Percentiles rank a stretch among this genome's conserved stretches.
phyloP scores from a whole-genome alignment of 2,888 invertebrate species.

The Phengaris alcon region DNA sequence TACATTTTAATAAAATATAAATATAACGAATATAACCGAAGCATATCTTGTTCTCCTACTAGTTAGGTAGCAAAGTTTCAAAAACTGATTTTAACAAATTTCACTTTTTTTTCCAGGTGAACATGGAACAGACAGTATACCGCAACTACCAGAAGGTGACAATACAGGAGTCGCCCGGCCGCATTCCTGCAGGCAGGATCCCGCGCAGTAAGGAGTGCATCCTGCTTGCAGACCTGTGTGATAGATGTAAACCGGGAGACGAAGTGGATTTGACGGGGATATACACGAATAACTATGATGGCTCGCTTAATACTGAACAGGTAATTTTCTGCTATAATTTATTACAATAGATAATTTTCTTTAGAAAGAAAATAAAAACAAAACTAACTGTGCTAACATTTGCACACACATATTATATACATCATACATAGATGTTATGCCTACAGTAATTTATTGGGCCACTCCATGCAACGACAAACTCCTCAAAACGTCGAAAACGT shows the following conservation, averaged over 20 bases:
- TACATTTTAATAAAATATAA: no score
- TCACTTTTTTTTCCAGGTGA: slow-evolving; percentile 81
- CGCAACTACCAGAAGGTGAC: slow-evolving; percentile 99
- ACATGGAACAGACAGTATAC: slow-evolving; percentile 99
- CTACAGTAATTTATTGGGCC: no score
- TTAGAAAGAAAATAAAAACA: neutral
- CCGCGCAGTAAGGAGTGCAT: slow-evolving; percentile 99
- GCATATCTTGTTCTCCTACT: no score
- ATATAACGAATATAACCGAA: no score
- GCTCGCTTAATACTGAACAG: slow-evolving; percentile 95
- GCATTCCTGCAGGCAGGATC: slow-evolving; percentile 97
- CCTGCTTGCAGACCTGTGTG: slow-evolving; percentile 95
- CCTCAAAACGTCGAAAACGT: no score
- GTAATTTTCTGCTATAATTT: slow-evolving; percentile 57
- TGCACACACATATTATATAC: no score
- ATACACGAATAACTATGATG: slow-evolving; percentile 98
- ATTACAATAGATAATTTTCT: slow-evolving; percentile 81
- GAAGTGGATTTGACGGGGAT: slow-evolving; percentile 97
- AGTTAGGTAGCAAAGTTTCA: no score
- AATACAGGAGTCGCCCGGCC: slow-evolving; percentile 98
- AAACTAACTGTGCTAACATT: no score
- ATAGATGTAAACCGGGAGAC: slow-evolving; percentile 98
- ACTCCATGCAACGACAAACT: no score
- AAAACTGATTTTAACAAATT: neutral
- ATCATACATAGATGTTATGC: no score